Evolutionary conservation across 2,797 vertebrate genomes (phyloP).

Genomic region (Notoglanidium macrostoma): DNA sequence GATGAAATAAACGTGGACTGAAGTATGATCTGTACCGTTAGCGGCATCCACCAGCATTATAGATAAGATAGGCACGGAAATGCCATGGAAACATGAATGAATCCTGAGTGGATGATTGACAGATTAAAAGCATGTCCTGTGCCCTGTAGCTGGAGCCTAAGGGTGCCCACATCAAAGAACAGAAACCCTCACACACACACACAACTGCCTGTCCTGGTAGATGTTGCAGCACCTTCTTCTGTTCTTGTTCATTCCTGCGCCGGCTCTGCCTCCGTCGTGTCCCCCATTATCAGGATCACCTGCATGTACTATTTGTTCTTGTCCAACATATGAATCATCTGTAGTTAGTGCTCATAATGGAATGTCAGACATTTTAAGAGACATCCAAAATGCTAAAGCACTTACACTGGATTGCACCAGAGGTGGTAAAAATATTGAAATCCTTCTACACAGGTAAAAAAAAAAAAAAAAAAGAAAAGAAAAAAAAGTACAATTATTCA

Average conservation of each 20-base stretch:
- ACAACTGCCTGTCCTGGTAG: conserved; percentile 16
- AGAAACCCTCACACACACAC: conserved; percentile 15
- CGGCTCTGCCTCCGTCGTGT: not conserved
- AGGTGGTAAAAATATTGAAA: not conserved
- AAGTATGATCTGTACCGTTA: conserved; percentile 23
- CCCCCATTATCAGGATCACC: conserved; percentile 1
- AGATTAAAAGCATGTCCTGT: conserved; percentile 68
- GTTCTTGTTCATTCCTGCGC: not conserved
- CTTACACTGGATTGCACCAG: not conserved
- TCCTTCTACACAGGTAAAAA: too few species aligned
- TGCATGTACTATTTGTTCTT: not conserved
- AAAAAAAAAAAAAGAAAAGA: too few species aligned
- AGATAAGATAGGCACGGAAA: conserved; percentile 58
- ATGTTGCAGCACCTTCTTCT: not conserved
- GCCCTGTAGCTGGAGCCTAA: conserved; percentile 58
- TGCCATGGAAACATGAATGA: conserved; percentile 58
- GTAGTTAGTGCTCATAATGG: not conserved
- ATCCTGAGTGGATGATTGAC: conserved; percentile 65
- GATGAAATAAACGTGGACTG: not conserved
- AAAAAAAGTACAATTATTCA: not conserved
- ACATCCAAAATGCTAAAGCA: not conserved
- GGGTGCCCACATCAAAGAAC: conserved; percentile 52
- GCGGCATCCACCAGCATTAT: conserved; percentile 50
- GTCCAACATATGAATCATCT: not conserved
- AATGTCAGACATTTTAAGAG: not conserved